These are phyloP conservation scores for Nemotelus nigrinus DNA, from an alignment of 2,888 invertebrate genomes.

Conservation along the genomic window DNA sequence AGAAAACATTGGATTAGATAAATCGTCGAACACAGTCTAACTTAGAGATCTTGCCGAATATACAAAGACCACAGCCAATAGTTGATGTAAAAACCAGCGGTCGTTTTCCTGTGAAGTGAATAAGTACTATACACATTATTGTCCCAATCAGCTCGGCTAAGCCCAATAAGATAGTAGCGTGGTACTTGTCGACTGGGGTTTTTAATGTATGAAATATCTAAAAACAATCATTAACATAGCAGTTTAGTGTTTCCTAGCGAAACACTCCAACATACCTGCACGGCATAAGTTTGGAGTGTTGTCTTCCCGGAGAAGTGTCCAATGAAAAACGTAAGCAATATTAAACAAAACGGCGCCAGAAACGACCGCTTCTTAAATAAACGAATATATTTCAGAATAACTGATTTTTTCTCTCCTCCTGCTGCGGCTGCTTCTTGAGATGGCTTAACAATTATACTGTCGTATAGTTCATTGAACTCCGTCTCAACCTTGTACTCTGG, in stretches of 20 bases:
- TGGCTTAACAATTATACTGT: conserved; percentile 60
- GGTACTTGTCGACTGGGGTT: conserved; percentile 79
- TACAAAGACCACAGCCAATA: conserved; percentile 73
- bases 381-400: conserved; percentile 57
- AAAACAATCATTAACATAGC: conserved; percentile 38
- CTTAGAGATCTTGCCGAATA: conserved; percentile 62
- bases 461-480: conserved; percentile 62
- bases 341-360: conserved; percentile 74
- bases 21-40: neutral
- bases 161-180: conserved; percentile 78
- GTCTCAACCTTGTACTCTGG: conserved; percentile 69
- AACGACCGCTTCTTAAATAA: conserved; percentile 72
- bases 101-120: conserved; percentile 79
- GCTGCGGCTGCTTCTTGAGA: conserved; percentile 55
- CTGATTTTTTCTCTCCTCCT: conserved; percentile 52
- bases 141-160: conserved; percentile 76
- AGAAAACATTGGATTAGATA: conserved; percentile 5
- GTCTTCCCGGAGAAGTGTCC: conserved; percentile 81
- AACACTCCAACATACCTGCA: conserved; percentile 62
- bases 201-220: conserved; percentile 75
- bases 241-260: neutral
- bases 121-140: conserved; percentile 71
- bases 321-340: conserved; percentile 75
- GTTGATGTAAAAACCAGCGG: conserved; percentile 75
- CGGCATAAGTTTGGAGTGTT: conserved; percentile 78